Evolutionary conservation across 1,140 invertebrate genomes (phyloP), one percentile per base, ranked within the genome.

Genomic region (Bicyclus anynana): DNA sequence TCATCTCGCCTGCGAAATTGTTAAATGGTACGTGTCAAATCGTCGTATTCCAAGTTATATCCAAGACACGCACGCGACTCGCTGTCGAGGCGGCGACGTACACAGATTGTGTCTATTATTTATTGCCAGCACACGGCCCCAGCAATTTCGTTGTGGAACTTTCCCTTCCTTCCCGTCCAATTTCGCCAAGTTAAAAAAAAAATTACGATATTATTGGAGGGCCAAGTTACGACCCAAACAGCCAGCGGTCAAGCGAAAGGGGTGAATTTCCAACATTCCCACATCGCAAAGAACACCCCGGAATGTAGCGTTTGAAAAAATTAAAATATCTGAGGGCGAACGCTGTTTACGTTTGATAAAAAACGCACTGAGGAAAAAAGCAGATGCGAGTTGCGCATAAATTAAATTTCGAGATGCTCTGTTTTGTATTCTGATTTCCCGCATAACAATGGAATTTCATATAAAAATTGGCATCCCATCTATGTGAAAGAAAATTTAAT

Each of bases 161-260:
- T 76, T 78, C 80, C 77, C 80, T 77, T 75, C 74, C 75, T 70
- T 79, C 72, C 75, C 76, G 78, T 69, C 77, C 78, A 81, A 82
- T 84, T 76, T 87, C 69, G 74, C 74, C 72, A 76, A 74, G 72
- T 77, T 83, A 75, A 81, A 84, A 75, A 81, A 84, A 82, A 84
- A 87, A 84, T 87, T 75, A 87, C 75, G 80, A 74, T 83, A 77
- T 87, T 84, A 87, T 86, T 84, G 77, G 67, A 72, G 64, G 76
- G 66, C 63, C 65, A 62, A 75, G 66, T 72, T 74, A 72, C 70
- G 66, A 74, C 52, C 55, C 49, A 14, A 55, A 54, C 54, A 44
- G 40, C n/a, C 20, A 47, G 60, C 70, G 80, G 78, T 80, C 81
- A 83, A 75, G 73, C 69, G 72, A 52, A 82, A 80, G 65, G 80